A percentile compares a stretch with the other conserved stretches of the same genome.
phyloP scores from a whole-genome alignment of 2,113 vertebrate species.

The Trichechus manatus region DNA sequence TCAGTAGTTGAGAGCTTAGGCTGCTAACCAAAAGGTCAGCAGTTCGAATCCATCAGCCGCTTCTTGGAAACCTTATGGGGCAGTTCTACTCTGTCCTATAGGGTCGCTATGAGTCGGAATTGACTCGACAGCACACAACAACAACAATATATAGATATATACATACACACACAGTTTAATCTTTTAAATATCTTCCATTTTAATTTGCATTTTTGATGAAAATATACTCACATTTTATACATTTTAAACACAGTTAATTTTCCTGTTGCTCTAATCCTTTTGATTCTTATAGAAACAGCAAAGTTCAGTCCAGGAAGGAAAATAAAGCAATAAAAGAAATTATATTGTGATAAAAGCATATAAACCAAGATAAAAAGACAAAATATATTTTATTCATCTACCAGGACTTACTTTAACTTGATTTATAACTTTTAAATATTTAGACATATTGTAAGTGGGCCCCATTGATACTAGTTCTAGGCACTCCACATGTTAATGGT shows the following conservation, averaged over 20 bases:
- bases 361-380: not conserved
- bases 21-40: too few species aligned
- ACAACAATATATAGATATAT: too few species aligned
- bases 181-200: not conserved
- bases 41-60: too few species aligned
- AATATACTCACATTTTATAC: not conserved
- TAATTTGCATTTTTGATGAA: not conserved
- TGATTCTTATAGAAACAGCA: not conserved
- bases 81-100: too few species aligned
- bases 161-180: not conserved
- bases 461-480: not conserved
- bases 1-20: too few species aligned
- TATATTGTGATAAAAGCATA: not conserved
- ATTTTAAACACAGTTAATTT: constrained; percentile 15
- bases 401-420: not conserved
- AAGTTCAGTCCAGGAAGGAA: not conserved
- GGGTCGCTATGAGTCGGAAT: too few species aligned
- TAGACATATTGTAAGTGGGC: not conserved
- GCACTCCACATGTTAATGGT: not conserved
- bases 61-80: too few species aligned
- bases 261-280: not conserved
- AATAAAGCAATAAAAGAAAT: not conserved
- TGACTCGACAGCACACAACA: too few species aligned
- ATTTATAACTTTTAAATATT: not conserved
- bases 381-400: not conserved